phyloP scores from a whole-genome alignment of 2,113 vertebrate species.

The Pelmatolapia mariae region DNA sequence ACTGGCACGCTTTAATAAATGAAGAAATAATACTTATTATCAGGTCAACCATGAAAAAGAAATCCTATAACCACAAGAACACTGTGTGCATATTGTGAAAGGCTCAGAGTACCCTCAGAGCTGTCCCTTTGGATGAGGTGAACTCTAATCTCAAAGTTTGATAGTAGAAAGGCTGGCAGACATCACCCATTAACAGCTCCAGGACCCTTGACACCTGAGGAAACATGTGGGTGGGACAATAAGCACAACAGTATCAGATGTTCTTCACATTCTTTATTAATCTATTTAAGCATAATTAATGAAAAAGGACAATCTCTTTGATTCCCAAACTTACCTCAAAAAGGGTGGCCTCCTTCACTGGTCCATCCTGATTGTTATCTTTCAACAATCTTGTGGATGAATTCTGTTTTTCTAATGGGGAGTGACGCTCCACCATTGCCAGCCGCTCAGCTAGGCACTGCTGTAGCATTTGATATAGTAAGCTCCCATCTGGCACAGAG shows the following conservation, averaged over 20 bases:
- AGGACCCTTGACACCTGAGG: slow-evolving; percentile 74
- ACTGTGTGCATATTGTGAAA: not conserved
- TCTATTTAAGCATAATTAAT: not conserved
- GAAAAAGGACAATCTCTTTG: not conserved
- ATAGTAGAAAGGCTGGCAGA: slow-evolving; percentile 75
- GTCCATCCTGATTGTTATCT: fast-evolving
- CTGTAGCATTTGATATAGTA: fast-evolving
- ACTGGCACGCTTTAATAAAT: not conserved
- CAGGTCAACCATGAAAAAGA: not conserved
- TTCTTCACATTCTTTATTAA: not conserved
- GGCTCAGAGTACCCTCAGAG: slow-evolving; percentile 50
- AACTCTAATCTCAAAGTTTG: slow-evolving; percentile 9
- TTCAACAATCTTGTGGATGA: not conserved
- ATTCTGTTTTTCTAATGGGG: not conserved
- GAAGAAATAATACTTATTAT: not conserved
- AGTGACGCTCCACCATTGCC: not conserved
- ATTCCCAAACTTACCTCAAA: not conserved
- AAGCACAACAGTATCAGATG: not conserved
- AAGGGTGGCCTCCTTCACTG: not conserved
- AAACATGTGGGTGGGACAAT: not conserved
- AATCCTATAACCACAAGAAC: not conserved
- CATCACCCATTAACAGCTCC: slow-evolving; percentile 75
- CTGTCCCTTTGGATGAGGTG: slow-evolving; percentile 29
- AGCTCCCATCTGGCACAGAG: not conserved
- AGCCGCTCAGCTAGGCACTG: too few relatives aligned